phyloP scores from a whole-genome alignment of 2,797 vertebrate species.

The Urocyon cinereoargenteus region DNA sequence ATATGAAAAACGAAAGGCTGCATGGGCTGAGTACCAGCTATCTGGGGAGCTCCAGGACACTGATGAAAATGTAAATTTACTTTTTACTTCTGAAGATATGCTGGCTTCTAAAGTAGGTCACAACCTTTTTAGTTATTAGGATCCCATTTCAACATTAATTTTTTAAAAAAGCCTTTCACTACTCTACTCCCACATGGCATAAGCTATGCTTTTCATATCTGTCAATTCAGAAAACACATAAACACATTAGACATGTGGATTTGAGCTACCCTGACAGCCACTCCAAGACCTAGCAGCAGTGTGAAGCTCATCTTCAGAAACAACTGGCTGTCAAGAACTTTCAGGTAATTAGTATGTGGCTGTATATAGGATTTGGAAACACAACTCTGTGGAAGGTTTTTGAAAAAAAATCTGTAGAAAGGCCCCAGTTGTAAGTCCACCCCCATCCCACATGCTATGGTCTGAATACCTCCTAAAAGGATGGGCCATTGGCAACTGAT shows the following conservation, averaged over 20 bases:
- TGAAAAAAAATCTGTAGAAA: neutral
- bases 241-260: neutral
- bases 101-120: neutral
- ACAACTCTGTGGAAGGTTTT: neutral
- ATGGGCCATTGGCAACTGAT: neutral
- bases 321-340: neutral
- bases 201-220: neutral
- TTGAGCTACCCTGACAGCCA: neutral
- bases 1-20: neutral
- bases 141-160: neutral
- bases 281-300: neutral
- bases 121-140: neutral
- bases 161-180: neutral
- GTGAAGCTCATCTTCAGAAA: neutral
- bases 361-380: neutral
- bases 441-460: too few relatives aligned
- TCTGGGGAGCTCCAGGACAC: neutral
- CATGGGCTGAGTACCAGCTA: neutral
- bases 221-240: neutral
- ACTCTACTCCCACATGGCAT: neutral
- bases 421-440: neutral
- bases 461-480: neutral
- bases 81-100: conserved; percentile 48
- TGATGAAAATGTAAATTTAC: neutral
- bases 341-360: neutral